Conservation (phyloP, 2,797 vertebrate species). For the Valencia hispanica region DNA sequence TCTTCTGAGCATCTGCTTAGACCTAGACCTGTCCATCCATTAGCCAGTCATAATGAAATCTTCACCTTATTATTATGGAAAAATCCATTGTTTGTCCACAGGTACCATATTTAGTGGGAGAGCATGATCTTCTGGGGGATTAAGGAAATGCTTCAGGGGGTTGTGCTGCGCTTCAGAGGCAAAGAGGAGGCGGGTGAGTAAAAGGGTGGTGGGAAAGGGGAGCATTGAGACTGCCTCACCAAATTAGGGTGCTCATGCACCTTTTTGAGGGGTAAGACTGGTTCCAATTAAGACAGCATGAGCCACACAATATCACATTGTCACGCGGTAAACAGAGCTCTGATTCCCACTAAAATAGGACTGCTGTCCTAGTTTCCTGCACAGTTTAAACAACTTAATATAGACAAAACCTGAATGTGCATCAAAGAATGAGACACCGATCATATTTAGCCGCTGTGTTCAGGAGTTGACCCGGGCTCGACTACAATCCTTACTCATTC, state of each 20-base stretch:
- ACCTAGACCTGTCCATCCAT: conserved; percentile 66
- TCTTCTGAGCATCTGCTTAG: conserved; percentile 64
- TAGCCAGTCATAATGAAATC: conserved; percentile 79
- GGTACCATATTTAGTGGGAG: conserved; percentile 78
- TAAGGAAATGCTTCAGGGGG: conserved; percentile 76
- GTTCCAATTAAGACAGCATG: conserved; percentile 81
- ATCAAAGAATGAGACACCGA: conserved; percentile 72
- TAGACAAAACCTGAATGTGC: conserved; percentile 50
- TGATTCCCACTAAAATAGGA: conserved; percentile 72
- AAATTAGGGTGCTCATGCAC: conserved; percentile 77
- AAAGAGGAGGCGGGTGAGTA: conserved; percentile 36
- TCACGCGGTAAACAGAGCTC: conserved; percentile 79
- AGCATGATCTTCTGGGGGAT: conserved; percentile 78
- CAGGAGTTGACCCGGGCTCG: conserved; percentile 75
- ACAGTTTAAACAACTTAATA: conserved; percentile 50
- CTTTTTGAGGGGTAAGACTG: conserved; percentile 77
- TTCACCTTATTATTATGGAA: conserved; percentile 81
- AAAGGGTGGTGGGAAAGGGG: conserved; percentile 48
- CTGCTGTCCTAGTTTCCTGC: conserved; percentile 64
- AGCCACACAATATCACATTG: conserved; percentile 78
- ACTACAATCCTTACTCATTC: conserved; percentile 75
- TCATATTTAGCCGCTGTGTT: conserved; percentile 72
- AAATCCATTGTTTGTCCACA: conserved; percentile 83
- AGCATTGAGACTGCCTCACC: conserved; percentile 72
- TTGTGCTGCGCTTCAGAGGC: conserved; percentile 71